Percentiles rank a stretch among this genome's conserved stretches.
These are phyloP conservation scores for Clarias fuscus DNA, from an alignment of 2,797 vertebrate species.

Conservation along the genomic window DNA sequence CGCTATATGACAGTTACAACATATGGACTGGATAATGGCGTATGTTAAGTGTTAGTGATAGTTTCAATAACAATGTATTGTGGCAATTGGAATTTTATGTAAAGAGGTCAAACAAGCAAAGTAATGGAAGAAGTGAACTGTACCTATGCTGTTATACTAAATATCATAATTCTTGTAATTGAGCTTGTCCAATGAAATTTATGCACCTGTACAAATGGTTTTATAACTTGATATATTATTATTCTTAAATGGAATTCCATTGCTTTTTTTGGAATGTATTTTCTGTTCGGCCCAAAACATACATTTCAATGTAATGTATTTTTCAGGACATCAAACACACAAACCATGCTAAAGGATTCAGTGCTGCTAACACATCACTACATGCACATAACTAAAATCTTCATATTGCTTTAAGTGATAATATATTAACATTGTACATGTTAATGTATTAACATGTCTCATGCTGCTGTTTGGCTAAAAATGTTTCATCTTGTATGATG, in stretches of 20 bases:
- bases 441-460: neutral
- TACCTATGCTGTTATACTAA: neutral
- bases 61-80: neutral
- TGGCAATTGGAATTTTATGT: neutral
- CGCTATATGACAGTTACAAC: neutral
- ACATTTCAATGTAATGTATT: neutral
- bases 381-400: neutral
- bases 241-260: neutral
- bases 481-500: neutral
- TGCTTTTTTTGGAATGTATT: neutral
- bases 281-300: neutral
- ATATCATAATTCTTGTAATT: neutral
- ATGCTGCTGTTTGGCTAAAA: neutral
- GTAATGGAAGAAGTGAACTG: neutral
- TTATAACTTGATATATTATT: neutral
- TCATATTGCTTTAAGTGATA: neutral
- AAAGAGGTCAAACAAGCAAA: neutral
- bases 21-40: no score
- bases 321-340: neutral
- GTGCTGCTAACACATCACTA: neutral
- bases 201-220: neutral
- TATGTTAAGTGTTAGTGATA: neutral
- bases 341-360: neutral
- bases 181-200: neutral
- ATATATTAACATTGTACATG: neutral